Conservation (phyloP, 92 coral and sea anemone genomes). For the Muricea muricata region DNA sequence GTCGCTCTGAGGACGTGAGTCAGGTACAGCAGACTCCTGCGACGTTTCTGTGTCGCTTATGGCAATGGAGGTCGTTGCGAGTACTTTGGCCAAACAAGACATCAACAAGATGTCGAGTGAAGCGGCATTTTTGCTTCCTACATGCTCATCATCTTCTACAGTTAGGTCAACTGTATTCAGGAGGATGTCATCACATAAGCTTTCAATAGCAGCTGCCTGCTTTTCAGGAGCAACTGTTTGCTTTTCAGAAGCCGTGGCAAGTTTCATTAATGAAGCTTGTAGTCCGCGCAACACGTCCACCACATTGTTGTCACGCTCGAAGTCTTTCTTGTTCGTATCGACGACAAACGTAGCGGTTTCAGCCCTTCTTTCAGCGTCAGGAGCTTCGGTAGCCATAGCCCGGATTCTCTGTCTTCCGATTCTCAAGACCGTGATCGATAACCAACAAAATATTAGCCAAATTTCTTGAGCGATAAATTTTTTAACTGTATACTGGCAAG, state of each 20-base stretch:
- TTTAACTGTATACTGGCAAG: too few species aligned
- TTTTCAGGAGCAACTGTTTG: too few species aligned
- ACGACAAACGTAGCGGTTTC: neutral
- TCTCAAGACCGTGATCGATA: too few species aligned
- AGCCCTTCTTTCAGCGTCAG: neutral
- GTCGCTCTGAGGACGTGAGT: slow-evolving; percentile 38
- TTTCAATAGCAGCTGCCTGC: too few species aligned
- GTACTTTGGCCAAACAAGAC: slow-evolving; percentile 25
- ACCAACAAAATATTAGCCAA: too few species aligned
- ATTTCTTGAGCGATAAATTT: too few species aligned
- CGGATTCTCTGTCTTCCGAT: too few species aligned
- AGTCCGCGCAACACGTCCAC: slow-evolving; percentile 38
- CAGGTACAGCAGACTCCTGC: too few species aligned
- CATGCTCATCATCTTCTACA: slow-evolving; percentile 5
- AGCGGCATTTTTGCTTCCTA: neutral
- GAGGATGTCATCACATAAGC: slow-evolving; percentile 43
- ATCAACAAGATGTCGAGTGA: slow-evolving; percentile 45
- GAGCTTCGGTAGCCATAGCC: neutral
- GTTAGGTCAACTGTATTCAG: slow-evolving; percentile 17
- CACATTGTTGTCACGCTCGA: neutral
- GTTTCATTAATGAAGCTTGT: slow-evolving; percentile 35
- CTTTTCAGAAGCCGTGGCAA: too few species aligned
- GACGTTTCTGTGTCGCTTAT: neutral
- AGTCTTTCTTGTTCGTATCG: too few species aligned
- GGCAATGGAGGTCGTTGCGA: too few species aligned